Evolutionary conservation across 2,113 vertebrate genomes (phyloP).

Genomic region (Caloenas nicobarica): DNA sequence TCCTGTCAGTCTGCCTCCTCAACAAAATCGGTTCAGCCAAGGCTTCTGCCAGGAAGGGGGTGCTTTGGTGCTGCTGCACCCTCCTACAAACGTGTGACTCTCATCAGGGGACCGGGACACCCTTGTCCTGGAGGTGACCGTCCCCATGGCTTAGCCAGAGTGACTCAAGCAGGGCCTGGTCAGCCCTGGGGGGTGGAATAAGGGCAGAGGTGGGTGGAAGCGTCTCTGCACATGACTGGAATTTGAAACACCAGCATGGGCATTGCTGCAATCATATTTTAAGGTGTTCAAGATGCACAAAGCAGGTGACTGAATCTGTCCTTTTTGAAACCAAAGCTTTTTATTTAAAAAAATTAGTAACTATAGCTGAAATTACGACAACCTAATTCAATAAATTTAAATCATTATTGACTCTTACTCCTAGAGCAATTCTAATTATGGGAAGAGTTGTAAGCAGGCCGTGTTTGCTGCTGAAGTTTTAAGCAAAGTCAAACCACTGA

Average conservation of each 20-base stretch:
- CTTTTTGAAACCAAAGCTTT: neutral
- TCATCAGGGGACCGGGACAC: neutral
- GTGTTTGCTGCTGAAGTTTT: neutral
- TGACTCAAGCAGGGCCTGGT: fast-evolving
- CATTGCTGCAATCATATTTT: neutral
- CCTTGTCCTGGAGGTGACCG: fast-evolving
- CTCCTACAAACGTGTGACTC: neutral
- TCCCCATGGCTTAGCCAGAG: neutral
- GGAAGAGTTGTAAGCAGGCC: neutral
- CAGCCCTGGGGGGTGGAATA: neutral
- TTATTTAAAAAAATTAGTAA: neutral
- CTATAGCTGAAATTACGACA: neutral
- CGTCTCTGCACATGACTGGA: neutral
- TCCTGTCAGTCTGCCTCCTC: slow-evolving; percentile 16
- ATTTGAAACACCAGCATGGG: neutral
- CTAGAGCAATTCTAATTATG: neutral
- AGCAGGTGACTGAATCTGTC: neutral
- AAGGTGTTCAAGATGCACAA: neutral
- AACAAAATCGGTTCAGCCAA: slow-evolving; percentile 7
- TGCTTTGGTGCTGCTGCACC: fast-evolving
- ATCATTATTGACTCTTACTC: neutral
- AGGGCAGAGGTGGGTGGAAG: neutral
- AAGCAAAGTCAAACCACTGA: neutral
- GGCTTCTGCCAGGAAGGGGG: neutral
- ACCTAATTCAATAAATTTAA: neutral